These are phyloP conservation scores for Drosophila mercatorum DNA, from an alignment of 2,888 invertebrate species.

Conservation along the genomic window DNA sequence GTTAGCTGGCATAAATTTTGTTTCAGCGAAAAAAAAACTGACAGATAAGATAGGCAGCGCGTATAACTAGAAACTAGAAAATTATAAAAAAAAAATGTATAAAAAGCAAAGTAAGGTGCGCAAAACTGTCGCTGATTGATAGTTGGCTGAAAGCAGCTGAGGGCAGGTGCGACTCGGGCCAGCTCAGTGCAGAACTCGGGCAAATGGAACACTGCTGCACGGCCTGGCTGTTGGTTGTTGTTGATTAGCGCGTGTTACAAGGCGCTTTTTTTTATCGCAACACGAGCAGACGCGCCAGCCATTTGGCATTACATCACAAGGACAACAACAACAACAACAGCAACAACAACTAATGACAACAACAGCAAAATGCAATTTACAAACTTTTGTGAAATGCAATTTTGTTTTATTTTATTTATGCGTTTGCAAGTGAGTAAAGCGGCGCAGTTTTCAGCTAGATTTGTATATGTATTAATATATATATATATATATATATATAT, in stretches of 20 bases:
- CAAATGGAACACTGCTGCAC: conserved; percentile 30
- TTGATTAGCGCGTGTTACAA: conserved; percentile 77
- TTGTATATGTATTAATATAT: neutral
- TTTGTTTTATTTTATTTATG: conserved; percentile 51
- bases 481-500: neutral
- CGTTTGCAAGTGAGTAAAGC: conserved; percentile 19
- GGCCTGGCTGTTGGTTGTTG: conserved; percentile 32
- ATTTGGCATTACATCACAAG: conserved; percentile 65
- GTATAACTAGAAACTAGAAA: conserved; percentile 31
- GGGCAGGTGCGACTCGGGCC: neutral
- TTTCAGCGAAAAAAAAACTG: conserved; percentile 61
- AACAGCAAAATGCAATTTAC: conserved; percentile 37
- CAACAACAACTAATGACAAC: conserved; percentile 24
- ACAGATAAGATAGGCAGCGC: conserved; percentile 63
- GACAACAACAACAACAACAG: conserved; percentile 29
- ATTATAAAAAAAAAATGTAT: conserved; percentile 28
- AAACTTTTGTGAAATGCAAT: conserved; percentile 53
- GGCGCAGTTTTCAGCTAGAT: conserved; percentile 4
- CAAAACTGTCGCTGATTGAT: conserved; percentile 69
- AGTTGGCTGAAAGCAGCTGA: conserved; percentile 45
- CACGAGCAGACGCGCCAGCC: conserved; percentile 58
- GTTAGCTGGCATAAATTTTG: conserved; percentile 71
- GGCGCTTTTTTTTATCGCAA: conserved; percentile 50
- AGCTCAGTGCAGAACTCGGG: neutral
- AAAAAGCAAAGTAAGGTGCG: conserved; percentile 56